Evolutionary conservation across 2,797 vertebrate genomes (phyloP).

Genomic region (Pseudocheirus occidentalis): DNA sequence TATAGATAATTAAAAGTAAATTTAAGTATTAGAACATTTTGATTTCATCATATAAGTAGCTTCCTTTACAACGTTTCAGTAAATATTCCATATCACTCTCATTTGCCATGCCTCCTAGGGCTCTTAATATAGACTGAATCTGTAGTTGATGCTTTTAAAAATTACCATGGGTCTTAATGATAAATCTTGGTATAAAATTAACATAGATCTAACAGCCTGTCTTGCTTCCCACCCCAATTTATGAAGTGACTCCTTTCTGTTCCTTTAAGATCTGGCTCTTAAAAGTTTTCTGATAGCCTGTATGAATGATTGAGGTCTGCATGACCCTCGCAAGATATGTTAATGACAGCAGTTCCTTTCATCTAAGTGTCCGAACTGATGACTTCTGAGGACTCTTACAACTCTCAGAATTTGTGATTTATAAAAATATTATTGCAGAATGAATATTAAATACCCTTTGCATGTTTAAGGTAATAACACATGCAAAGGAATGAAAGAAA

Average conservation of each 20-base stretch:
- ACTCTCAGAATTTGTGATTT: not conserved
- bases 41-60: not conserved
- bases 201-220: fast-evolving
- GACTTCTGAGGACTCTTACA: not conserved
- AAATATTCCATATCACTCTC: not conserved
- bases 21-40: not conserved
- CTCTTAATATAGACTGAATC: not conserved
- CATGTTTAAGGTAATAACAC: not conserved
- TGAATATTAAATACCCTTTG: not conserved
- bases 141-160: not conserved
- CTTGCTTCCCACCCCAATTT: too few relatives aligned
- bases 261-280: not conserved
- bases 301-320: fast-evolving
- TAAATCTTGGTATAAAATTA: not conserved
- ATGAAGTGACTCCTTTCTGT: not conserved
- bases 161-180: not conserved
- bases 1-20: not conserved
- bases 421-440: not conserved
- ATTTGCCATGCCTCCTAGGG: not conserved
- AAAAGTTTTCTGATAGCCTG: not conserved
- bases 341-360: not conserved
- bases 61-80: not conserved
- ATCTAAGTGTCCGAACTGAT: not conserved
- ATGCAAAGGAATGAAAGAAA: not conserved
- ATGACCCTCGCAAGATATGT: not conserved